Conservation (phyloP, 1,140 invertebrate genomes). For the Bilobella aurantiaca region DNA sequence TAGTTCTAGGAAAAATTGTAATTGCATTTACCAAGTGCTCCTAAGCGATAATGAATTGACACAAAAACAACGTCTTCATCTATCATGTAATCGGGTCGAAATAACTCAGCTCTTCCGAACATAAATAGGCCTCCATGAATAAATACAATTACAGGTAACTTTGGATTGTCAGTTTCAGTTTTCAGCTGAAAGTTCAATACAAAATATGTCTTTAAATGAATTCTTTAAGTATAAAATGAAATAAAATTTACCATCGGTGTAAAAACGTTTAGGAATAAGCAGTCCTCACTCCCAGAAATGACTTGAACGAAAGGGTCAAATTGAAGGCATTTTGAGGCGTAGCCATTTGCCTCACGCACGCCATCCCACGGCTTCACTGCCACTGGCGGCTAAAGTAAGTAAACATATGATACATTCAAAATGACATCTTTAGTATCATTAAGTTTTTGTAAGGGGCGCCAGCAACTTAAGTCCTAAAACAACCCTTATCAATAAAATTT, state of each 20-base stretch:
- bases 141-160: constrained; percentile 36
- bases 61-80: neutral
- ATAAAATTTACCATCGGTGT: constrained; percentile 49
- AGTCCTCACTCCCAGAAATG: constrained; percentile 45
- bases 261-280: constrained; percentile 51
- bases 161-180: neutral
- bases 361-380: constrained; percentile 38
- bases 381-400: constrained; percentile 35
- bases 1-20: too few relatives aligned
- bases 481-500: too few relatives aligned
- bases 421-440: neutral
- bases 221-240: too few relatives aligned
- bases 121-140: constrained; percentile 36
- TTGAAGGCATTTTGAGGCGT: constrained; percentile 39
- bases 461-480: too few relatives aligned
- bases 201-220: too few relatives aligned
- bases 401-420: constrained; percentile 5
- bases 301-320: constrained; percentile 39
- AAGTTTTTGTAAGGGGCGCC: too few relatives aligned
- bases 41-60: neutral
- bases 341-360: constrained; percentile 39
- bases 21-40: neutral
- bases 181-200: neutral
- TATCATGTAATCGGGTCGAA: neutral
- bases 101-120: constrained; percentile 6